Evolutionary conservation across 2,113 vertebrate species (phyloP).

Genomic region (Tupaia tana): DNA sequence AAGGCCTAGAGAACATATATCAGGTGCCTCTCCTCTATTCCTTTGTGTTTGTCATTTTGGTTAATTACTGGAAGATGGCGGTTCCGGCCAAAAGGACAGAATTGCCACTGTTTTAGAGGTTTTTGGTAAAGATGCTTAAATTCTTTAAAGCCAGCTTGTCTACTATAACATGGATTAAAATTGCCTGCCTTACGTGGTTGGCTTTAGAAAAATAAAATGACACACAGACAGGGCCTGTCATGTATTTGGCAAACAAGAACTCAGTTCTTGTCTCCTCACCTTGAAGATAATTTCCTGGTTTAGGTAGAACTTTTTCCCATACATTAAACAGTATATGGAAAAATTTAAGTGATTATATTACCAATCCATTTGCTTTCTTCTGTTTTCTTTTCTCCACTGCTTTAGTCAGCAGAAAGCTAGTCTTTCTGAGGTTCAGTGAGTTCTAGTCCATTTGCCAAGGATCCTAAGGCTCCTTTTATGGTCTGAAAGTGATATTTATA

Average conservation of each 20-base stretch:
- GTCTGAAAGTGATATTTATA: conserved; percentile 63
- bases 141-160: background rate
- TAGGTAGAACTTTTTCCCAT: background rate
- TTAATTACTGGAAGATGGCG: no score
- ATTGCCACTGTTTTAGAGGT: background rate
- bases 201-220: background rate
- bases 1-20: no score
- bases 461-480: conserved; percentile 58
- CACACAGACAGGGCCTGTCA: background rate
- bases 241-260: background rate
- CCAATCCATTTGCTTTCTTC: background rate
- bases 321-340: background rate
- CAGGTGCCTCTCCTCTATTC: no score
- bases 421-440: conserved; percentile 29
- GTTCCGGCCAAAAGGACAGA: no score
- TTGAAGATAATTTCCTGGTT: background rate
- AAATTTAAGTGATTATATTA: background rate
- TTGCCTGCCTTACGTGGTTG: background rate
- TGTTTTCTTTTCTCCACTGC: background rate
- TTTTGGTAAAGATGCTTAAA: background rate
- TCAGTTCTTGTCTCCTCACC: background rate
- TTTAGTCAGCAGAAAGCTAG: conserved; percentile 30
- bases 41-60: no score
- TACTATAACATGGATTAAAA: background rate
- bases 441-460: conserved; percentile 57